phyloP scores from a whole-genome alignment of 2,113 vertebrate genomes.

The Oxyura jamaicensis region DNA sequence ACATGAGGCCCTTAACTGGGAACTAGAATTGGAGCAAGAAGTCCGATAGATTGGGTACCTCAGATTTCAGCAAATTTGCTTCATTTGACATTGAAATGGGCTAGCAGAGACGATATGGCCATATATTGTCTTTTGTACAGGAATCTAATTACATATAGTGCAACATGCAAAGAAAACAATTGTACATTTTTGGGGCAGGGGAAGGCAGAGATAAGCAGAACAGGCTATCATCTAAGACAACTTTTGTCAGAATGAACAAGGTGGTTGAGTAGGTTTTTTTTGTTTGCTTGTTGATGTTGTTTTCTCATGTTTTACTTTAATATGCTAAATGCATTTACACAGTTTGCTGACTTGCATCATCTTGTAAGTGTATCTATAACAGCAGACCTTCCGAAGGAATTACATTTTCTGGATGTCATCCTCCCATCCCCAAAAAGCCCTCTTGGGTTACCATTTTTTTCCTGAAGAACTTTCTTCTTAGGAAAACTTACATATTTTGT shows the following conservation, averaged over 20 bases:
- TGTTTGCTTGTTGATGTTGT: no score
- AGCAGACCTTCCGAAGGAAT: background rate
- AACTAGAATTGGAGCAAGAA: background rate
- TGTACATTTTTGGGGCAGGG: background rate
- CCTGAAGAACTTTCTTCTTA: background rate
- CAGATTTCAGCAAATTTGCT: background rate
- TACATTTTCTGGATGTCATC: background rate
- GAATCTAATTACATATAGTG: background rate
- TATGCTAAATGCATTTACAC: background rate
- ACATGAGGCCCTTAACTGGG: background rate
- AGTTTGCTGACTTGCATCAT: background rate
- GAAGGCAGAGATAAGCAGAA: background rate
- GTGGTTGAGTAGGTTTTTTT: background rate
- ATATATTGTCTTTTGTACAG: background rate
- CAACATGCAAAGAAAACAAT: background rate
- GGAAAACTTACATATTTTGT: background rate
- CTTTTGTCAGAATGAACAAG: background rate
- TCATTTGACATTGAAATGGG: background rate
- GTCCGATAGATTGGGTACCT: background rate
- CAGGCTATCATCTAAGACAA: background rate
- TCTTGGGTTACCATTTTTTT: background rate
- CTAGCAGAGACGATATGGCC: background rate
- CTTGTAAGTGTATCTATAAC: background rate
- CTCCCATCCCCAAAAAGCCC: background rate
- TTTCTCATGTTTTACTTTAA: background rate